Conservation (phyloP, 1,140 invertebrate genomes). For the Drosophila persimilis region DNA sequence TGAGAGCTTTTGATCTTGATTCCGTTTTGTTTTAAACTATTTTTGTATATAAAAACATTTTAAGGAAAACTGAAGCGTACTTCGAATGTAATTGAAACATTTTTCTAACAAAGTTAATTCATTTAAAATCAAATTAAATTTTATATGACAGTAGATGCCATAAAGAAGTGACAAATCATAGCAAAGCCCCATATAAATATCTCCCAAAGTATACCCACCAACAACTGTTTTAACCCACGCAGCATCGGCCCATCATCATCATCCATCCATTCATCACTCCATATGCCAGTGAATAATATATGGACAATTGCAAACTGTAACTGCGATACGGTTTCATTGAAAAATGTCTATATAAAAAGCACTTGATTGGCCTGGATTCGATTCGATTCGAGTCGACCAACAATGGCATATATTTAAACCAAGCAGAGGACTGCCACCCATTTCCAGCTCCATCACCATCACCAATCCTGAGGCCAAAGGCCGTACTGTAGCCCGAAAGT, state of each 20-base stretch:
- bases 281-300: slow-evolving; percentile 65
- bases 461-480: slow-evolving; percentile 1
- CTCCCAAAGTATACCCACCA: too few relatives aligned
- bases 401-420: slow-evolving; percentile 77
- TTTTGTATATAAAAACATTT: neutral
- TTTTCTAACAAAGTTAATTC: too few relatives aligned
- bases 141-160: too few relatives aligned
- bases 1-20: too few relatives aligned
- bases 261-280: slow-evolving; percentile 16
- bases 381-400: slow-evolving; percentile 56
- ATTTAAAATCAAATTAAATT: too few relatives aligned
- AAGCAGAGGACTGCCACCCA: slow-evolving; percentile 11
- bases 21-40: too few relatives aligned
- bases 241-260: neutral
- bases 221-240: slow-evolving; percentile 32
- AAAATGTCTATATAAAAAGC: slow-evolving; percentile 81
- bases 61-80: too few relatives aligned
- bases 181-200: too few relatives aligned
- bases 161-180: too few relatives aligned
- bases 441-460: neutral
- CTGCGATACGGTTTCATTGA: slow-evolving; percentile 67
- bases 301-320: slow-evolving; percentile 70
- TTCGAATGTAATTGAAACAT: too few relatives aligned
- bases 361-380: slow-evolving; percentile 76
- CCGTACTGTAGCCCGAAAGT: neutral